Evolutionary conservation across 2,113 vertebrate genomes (phyloP).

Genomic region (Scatophagus argus): DNA sequence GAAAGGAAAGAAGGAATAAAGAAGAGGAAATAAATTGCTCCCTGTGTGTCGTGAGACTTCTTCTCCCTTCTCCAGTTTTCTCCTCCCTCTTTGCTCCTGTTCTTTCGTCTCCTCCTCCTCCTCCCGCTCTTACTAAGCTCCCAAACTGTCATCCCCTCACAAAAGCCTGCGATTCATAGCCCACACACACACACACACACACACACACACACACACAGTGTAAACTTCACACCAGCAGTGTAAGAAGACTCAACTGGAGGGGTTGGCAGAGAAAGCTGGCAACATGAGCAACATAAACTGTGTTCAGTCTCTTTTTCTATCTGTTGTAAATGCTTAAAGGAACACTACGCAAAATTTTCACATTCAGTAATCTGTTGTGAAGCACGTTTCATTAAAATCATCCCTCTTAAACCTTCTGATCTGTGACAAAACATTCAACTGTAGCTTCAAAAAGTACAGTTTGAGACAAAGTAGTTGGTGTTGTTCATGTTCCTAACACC

Average conservation of each 20-base stretch:
- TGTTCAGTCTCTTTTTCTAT: not conserved
- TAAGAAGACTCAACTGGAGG: constrained; percentile 37
- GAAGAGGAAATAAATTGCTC: constrained; percentile 37
- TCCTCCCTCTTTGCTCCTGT: not conserved
- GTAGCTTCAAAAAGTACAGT: not conserved
- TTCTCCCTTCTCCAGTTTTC: constrained; percentile 21
- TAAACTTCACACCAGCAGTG: constrained; percentile 39
- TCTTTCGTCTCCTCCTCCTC: constrained; percentile 40
- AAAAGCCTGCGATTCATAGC: constrained; percentile 48
- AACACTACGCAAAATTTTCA: not conserved
- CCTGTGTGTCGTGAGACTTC: constrained; percentile 50
- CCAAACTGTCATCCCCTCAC: constrained; percentile 60
- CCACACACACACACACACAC: constrained; percentile 30
- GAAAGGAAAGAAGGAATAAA: constrained; percentile 33
- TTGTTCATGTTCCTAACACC: too few species aligned
- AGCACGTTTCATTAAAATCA: not conserved
- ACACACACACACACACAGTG: constrained; percentile 9
- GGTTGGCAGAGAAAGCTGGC: constrained; percentile 26
- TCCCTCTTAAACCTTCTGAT: not conserved
- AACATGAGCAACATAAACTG: constrained; percentile 20
- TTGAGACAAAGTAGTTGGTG: not conserved
- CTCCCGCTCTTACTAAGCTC: constrained; percentile 54
- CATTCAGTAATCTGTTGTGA: not conserved
- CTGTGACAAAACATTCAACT: not conserved
- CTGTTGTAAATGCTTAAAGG: constrained; percentile 14